Base-by-base conservation (phyloP, 1,140 invertebrate species). In the Drosophila nikananu region DNA sequence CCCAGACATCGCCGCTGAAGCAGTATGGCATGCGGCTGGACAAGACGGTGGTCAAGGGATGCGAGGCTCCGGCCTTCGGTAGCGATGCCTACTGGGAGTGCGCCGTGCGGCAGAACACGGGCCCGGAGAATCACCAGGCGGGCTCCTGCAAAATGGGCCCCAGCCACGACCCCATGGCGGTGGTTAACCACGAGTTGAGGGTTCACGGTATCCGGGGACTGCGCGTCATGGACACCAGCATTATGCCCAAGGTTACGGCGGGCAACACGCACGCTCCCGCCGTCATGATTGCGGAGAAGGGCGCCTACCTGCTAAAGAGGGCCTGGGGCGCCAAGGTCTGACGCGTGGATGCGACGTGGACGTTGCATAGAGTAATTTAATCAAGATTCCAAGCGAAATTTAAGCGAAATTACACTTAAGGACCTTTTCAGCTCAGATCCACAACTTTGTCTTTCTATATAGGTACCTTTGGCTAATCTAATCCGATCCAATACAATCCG, bases 61-160 rank as follows among this genome's bases (percentile, higher is more conserved):
- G 97, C 83, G 95, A 96, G 83, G 94, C 95, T 48, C 93, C 96
- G 5, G 94, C 94, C 44, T 96, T 96, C 54, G 96, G 96, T 0
- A 96, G 95, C 59, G 96, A 97, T 87, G 95, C 95, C 0, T 97
- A 97, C 91, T 97, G 97, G 96, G 95, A 96, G 86, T 98, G 97
- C 79, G 96, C 97, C 0, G 94, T 97, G 2, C 94, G 95, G 55
- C 95, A 95, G 80, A 95, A 96, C 30, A 97, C 97, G 0, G 96
- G 95, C 0, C 96, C 96, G 1, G 96, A 98, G 92, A 97, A 97
- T 86, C 97, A 98, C 93, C 97, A 97, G 92, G 96, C 96, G 0
- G 97, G 95, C 54, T 95, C 95, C 2, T 95, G 94, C 73, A 95
- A 95, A 93, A 96, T 96, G 95, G 95, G 95, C 12, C 93, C 93